phyloP scores from a whole-genome alignment of 2,113 vertebrate species.

The Glaucomys volans region DNA sequence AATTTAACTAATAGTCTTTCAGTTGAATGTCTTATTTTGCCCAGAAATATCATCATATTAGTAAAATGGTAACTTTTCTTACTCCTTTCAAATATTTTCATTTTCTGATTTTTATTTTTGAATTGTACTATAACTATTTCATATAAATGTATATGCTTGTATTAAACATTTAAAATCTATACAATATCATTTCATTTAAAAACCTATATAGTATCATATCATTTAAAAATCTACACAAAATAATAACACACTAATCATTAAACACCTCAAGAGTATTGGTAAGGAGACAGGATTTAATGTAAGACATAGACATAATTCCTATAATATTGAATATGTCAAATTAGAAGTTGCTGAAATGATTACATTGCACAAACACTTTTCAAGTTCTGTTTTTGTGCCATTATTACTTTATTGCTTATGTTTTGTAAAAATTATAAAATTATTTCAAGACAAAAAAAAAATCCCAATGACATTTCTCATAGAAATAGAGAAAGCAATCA shows the following conservation, averaged over 20 bases:
- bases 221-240: not conserved
- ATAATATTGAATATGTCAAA: not conserved
- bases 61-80: not conserved
- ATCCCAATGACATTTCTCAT: too few species aligned
- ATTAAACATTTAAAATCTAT: not conserved
- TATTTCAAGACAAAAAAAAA: too few species aligned
- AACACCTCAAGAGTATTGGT: not conserved
- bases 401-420: not conserved
- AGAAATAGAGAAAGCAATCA: too few species aligned
- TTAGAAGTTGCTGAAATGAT: not conserved
- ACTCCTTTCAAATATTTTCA: not conserved
- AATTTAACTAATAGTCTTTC: not conserved
- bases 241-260: not conserved
- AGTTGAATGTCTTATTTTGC: too few species aligned
- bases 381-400: not conserved
- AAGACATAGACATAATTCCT: not conserved
- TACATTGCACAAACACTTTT: not conserved
- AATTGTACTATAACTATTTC: not conserved
- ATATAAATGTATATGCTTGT: not conserved
- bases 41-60: not conserved
- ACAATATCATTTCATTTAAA: not conserved
- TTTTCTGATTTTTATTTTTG: not conserved
- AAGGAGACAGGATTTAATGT: not conserved
- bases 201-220: too few species aligned
- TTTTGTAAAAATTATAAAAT: not conserved